These are phyloP conservation scores for Okamejei kenojei DNA, from an alignment of 2,797 vertebrate genomes.

Conservation along the genomic window DNA sequence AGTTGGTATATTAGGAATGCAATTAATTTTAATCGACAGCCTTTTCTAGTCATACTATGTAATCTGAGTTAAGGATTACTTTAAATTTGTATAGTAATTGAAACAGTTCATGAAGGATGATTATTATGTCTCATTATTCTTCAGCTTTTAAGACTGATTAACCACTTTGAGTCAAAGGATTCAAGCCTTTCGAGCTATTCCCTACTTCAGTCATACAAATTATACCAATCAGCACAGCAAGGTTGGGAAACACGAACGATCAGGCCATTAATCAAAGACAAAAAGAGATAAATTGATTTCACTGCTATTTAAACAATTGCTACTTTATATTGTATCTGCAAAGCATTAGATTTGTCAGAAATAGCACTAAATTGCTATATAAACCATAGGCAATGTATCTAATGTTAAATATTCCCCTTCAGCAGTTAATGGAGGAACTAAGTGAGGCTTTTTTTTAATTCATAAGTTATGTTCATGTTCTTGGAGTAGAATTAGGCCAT, in stretches of 20 bases:
- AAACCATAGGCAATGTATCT: background rate
- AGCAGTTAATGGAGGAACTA: background rate
- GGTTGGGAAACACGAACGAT: constrained; percentile 5
- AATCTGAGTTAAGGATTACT: background rate
- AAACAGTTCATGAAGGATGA: constrained; percentile 16
- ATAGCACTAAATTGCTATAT: background rate
- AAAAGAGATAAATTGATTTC: constrained; percentile 39
- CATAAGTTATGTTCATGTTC: too few species aligned
- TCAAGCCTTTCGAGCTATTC: background rate
- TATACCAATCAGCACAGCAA: constrained; percentile 6
- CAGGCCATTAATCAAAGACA: constrained; percentile 21
- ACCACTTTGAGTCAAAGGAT: constrained; percentile 9
- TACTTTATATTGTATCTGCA: constrained; percentile 17
- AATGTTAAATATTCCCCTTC: background rate
- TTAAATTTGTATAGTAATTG: constrained; percentile 19
- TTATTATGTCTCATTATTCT: constrained; percentile 34
- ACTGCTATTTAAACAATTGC: constrained; percentile 50
- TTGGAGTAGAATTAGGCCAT: too few species aligned
- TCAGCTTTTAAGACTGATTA: constrained; percentile 30
- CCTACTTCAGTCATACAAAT: background rate
- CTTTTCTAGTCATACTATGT: background rate
- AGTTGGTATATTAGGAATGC: constrained; percentile 10
- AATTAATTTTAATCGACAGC: constrained; percentile 14
- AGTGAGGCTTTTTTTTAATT: background rate
- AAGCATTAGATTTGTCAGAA: background rate